Evolutionary conservation across 2,888 invertebrate genomes (phyloP).

Genomic region (Macrostomum cliftonense): DNA sequence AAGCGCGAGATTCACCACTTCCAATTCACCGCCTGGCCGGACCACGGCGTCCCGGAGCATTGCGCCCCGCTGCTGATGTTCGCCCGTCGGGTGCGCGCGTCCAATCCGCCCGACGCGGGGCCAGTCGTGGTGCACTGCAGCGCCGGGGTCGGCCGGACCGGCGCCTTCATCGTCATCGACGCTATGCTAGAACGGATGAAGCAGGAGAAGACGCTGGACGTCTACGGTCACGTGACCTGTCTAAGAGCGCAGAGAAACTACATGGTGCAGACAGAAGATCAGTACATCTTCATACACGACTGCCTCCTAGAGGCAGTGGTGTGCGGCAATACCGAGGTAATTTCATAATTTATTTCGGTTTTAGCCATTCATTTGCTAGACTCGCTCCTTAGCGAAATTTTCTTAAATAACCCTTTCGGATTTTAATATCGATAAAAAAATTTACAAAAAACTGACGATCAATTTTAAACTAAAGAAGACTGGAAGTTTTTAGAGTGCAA

Average conservation of each 20-base stretch:
- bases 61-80: conserved; percentile 91
- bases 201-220: conserved; percentile 91
- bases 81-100: conserved; percentile 63
- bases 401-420: no score
- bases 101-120: conserved; percentile 64
- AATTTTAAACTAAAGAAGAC: no score
- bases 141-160: conserved; percentile 71
- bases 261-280: conserved; percentile 92
- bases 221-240: conserved; percentile 95
- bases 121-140: conserved; percentile 80
- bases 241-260: conserved; percentile 91
- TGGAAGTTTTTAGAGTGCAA: no score
- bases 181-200: conserved; percentile 91
- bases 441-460: no score
- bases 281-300: conserved; percentile 98
- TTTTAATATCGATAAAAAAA: no score
- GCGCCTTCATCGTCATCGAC: conserved; percentile 95
- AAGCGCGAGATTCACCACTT: conserved; percentile 12
- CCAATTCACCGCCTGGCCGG: conserved; percentile 13
- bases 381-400: no score
- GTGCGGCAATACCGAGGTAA: conserved; percentile 87
- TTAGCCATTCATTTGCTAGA: no score
- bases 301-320: conserved; percentile 84
- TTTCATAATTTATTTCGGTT: no score
- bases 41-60: conserved; percentile 10